These are phyloP conservation scores for Stenoptilia bipunctidactyla DNA, from an alignment of 2,888 invertebrate genomes.

Conservation along the genomic window DNA sequence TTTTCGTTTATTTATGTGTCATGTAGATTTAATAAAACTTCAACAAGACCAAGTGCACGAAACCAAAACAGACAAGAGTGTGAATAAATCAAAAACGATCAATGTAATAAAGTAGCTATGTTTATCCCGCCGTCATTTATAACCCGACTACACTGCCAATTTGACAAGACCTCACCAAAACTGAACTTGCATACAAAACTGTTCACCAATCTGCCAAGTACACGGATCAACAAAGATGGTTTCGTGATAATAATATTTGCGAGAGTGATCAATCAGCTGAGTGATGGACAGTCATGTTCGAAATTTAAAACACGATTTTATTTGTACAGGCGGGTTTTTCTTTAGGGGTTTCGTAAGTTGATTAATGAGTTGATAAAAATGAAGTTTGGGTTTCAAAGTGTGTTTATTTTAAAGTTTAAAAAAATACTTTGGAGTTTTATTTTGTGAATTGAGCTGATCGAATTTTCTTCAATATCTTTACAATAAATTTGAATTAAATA, in stretches of 20 bases:
- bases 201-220: background rate
- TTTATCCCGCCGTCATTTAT: conserved; percentile 63
- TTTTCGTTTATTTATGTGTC: no score
- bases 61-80: conserved; percentile 52
- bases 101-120: conserved; percentile 66
- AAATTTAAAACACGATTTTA: no score
- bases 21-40: no score
- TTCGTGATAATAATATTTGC: conserved; percentile 36
- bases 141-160: conserved; percentile 42
- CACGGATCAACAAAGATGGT: conserved; percentile 25
- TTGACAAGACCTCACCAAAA: conserved; percentile 20
- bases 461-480: no score
- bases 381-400: no score
- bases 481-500: no score
- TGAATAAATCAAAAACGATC: conserved; percentile 65
- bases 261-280: conserved; percentile 47
- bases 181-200: conserved; percentile 3
- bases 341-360: no score
- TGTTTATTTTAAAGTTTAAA: conserved; percentile 6
- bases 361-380: no score
- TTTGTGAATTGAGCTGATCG: no score
- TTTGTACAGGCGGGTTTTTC: no score
- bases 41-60: conserved; percentile 31
- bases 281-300: conserved; percentile 22
- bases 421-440: no score